Conservation (phyloP, 2,888 invertebrate species). For the Antheraea yamamai region DNA sequence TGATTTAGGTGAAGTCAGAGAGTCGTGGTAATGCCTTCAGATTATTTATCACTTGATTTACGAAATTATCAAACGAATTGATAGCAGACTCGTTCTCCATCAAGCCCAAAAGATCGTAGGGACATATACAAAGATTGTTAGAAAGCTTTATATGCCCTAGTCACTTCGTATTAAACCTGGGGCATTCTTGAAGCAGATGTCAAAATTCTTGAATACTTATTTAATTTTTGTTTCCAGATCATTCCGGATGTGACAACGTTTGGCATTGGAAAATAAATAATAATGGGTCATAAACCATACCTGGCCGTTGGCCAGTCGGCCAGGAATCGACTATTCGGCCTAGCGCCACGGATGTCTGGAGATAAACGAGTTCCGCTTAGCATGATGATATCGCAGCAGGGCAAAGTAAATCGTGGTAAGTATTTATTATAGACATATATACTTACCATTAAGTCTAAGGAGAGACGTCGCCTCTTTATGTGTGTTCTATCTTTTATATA, state of each 20-base stretch:
- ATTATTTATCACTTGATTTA: no score
- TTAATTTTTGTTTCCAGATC: slow-evolving; percentile 43
- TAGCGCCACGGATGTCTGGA: slow-evolving; percentile 72
- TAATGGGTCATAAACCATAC: slow-evolving; percentile 89
- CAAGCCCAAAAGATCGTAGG: no score
- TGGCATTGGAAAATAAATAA: slow-evolving; percentile 16
- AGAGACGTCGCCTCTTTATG: no score
- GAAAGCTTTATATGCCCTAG: no score
- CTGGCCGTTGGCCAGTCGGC: slow-evolving; percentile 88
- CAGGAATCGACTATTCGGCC: slow-evolving; percentile 87
- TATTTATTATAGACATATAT: slow-evolving; percentile 36
- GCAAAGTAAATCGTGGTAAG: slow-evolving; percentile 90
- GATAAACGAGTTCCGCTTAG: slow-evolving; percentile 84
- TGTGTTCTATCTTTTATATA: no score
- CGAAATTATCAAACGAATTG: no score
- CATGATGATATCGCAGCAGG: slow-evolving; percentile 91
- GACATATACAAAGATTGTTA: no score
- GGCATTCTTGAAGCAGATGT: no score
- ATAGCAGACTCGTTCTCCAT: no score
- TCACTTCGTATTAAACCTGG: background rate
- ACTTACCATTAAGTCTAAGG: no score
- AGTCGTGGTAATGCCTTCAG: no score
- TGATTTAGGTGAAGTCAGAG: no score
- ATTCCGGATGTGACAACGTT: background rate
- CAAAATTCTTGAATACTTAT: background rate